These are phyloP conservation scores for Drosophila ogumai DNA, from an alignment of 1,140 invertebrate species.

Conservation along the genomic window DNA sequence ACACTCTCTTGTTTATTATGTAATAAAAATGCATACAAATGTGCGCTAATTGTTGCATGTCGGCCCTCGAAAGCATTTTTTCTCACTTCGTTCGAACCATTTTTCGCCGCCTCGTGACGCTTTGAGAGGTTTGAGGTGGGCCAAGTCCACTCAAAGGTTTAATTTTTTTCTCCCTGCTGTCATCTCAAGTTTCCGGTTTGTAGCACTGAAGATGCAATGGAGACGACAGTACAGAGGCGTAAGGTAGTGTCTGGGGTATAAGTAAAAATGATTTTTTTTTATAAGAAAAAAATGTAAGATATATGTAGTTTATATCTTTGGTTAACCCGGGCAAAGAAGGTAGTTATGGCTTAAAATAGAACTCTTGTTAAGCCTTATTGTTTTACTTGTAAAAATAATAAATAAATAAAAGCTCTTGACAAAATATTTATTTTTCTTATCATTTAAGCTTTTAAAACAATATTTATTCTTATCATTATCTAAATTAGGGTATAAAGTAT, in stretches of 20 bases:
- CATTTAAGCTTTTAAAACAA: neutral
- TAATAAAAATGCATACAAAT: slow-evolving; percentile 65
- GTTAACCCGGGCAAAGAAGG: neutral
- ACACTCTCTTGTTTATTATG: slow-evolving; percentile 59
- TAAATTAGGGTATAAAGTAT: neutral
- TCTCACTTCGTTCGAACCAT: slow-evolving; percentile 25
- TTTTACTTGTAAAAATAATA: too few relatives aligned
- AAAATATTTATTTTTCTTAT: neutral
- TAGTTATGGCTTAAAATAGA: neutral
- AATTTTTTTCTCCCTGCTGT: slow-evolving; percentile 15
- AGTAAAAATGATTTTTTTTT: neutral
- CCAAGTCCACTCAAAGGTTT: slow-evolving; percentile 44
- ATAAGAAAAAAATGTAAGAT: neutral
- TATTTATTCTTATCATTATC: neutral
- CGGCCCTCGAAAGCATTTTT: slow-evolving; percentile 37
- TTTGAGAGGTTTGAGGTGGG: slow-evolving; percentile 37
- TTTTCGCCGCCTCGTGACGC: slow-evolving; percentile 31
- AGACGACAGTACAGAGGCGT: slow-evolving; percentile 22
- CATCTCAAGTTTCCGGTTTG: slow-evolving; percentile 49
- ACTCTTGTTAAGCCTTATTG: neutral
- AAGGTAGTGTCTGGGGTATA: slow-evolving; percentile 3
- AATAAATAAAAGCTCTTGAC: neutral
- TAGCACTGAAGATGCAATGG: slow-evolving; percentile 22
- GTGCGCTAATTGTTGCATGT: slow-evolving; percentile 60
- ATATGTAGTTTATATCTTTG: neutral